Base-by-base conservation (phyloP, 2,888 invertebrate species). In the Nysson spinosus region DNA sequence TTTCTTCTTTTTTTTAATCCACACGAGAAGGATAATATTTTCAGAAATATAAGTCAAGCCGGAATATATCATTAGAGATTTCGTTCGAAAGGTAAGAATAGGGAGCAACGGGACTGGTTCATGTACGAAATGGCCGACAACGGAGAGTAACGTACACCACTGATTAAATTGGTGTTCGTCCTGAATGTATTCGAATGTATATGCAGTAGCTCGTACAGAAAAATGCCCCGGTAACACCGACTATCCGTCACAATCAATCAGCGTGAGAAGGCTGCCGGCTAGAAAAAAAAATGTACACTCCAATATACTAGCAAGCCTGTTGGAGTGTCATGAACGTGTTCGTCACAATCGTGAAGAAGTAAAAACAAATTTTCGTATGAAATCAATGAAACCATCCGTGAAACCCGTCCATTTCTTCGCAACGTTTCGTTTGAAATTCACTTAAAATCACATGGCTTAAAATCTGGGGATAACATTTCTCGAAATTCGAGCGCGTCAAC, bases 211-310 rank as follows among this genome's bases (percentile, higher is more conserved):
- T 54, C 52, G 50, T 30, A 44, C 51, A 50, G 57, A 51, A 61
- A 69, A 75, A 66, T 66, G 65, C 64, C 72, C 69, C 39, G 55
- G 72, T 49, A 75, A 68, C 74, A 55, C 57, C 30, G 51, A 54
- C 74, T 58, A 76, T 76, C 61, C 66, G 66, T 76, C 75, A 77
- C 75, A 72, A 75, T 76, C 75, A 75, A 76, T 76, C 75, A 77
- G 56, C 61, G 40, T 49, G 57, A 39, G 58, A 57, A 56, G 70
- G 54, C 63, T 70, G 75, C 50, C 64, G 56, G 43, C 39, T 34
- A 35, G 42, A 55, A 61, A 49, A 26, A 46, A 56, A 50, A 64
- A 49, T 40, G n/a, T 47, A 30, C 55, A 40, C 65, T 61, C 47
- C 67, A 64, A 75, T 69, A 69, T 61, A 66, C 65, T 65, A 47